These are phyloP conservation scores for Hypolimnas misippus DNA, from an alignment of 2,888 invertebrate genomes.

Conservation along the genomic window DNA sequence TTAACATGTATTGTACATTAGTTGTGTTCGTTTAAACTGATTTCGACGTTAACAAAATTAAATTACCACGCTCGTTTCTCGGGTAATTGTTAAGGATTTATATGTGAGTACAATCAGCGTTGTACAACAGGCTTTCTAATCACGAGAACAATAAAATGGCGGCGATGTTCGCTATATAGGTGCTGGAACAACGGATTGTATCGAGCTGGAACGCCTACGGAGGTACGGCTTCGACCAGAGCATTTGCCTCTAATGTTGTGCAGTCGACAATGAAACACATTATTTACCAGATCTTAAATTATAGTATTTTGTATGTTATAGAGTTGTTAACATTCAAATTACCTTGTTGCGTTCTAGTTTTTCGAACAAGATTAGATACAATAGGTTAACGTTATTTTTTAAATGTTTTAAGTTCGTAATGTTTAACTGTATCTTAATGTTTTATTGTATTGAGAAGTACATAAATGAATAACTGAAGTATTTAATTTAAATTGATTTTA, in stretches of 20 bases:
- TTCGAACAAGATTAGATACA: not conserved
- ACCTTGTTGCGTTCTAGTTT: not conserved
- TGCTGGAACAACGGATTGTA: constrained; percentile 35
- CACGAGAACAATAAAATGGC: constrained; percentile 53
- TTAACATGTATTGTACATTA: constrained; percentile 1
- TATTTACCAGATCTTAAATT: constrained; percentile 12
- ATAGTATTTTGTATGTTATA: not conserved
- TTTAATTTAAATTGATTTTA: too few species aligned
- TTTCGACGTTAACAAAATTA: constrained; percentile 35
- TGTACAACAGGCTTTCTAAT: constrained; percentile 52
- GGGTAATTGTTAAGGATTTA: constrained; percentile 41
- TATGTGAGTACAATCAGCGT: constrained; percentile 44
- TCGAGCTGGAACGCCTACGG: constrained; percentile 39
- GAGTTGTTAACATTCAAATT: constrained; percentile 4
- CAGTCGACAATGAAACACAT: constrained; percentile 19
- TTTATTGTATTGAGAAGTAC: too few species aligned
- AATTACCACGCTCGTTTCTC: constrained; percentile 23
- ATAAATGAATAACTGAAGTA: too few species aligned
- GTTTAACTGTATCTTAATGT: too few species aligned
- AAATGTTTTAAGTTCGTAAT: too few species aligned
- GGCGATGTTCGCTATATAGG: constrained; percentile 36
- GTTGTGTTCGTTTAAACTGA: constrained; percentile 23
- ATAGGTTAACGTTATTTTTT: not conserved
- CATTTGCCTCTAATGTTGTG: constrained; percentile 35
- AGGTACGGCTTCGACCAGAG: constrained; percentile 36